Base-by-base conservation (phyloP, 1,140 invertebrate species). In the Heterodera carotae region DNA sequence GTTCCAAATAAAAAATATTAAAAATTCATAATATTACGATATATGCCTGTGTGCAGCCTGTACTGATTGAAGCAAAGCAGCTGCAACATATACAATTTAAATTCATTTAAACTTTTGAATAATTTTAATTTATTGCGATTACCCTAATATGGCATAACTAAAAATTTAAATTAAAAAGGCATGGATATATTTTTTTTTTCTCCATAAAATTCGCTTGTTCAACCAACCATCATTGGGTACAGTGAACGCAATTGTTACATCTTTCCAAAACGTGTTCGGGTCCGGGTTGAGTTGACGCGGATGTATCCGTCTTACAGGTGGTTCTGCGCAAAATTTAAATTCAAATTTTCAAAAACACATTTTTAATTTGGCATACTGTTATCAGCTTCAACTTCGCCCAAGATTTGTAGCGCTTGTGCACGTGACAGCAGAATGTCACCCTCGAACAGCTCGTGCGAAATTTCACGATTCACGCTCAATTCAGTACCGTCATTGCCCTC, bases 341-440 rank as follows among this genome's bases (percentile, higher is more conserved):
- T 29, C 36, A 25, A 12, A 29, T 18, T 76, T 48, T 56, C 2
- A 12, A 18, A 1, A 29, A 33, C 66, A 29, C n/a, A 22, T 29
- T 34, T 39, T 8, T 62, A 22, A 66, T 29, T 34, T 12, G 15
- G 70, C 73, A 60, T 53, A 84, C 81, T 62, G 60, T 72, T 67
- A 36, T 83, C 78, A 18, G 85, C 64, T 53, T 83, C 78, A 18
- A 84, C 64, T 36, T 86, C 85, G 34, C 78, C 10, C 1, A 86
- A 70, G 29, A 86, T 82, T 29, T 69, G 31, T 62, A 83, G 66
- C 18, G 85, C 85, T 53, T 86, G 85, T n/a, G 66, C 66, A 2
- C 85, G 53, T 5, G 80, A 85, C 7, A 86, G 53, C 29, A 86
- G 59, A 39, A 86, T 86, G 68, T 86, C 85, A 62, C 83, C 85